Evolutionary conservation across 64 coral and sea anemone species (phyloP), one percentile per base, ranked within the genome.

Genomic region (Actinia tenebrosa): DNA sequence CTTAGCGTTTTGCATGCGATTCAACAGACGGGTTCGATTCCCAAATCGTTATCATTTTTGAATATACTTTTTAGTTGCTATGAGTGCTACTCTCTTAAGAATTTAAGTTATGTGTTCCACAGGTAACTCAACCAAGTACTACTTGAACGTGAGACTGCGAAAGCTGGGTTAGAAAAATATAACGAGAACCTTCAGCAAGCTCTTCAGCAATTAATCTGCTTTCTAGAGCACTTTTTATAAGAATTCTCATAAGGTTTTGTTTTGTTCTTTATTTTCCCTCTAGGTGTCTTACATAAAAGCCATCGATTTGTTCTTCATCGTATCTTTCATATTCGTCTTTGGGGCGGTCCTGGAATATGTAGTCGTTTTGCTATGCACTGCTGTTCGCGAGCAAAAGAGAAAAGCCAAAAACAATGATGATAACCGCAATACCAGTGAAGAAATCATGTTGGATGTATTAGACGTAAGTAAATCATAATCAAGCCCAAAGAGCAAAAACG

Each of bases 201-300:
- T 1, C 30, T 37, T 37, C 30, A 37, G 30, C 30, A 37, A 37
- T 37, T 37, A 37, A 37, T 37, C 30, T 37, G 30, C 30, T 37
- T 37, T 37, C 30, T 0, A 37, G 53, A 55, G 53, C 11, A 64
- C 17, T 16, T 16, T 22, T 22, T 2, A 66, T 8, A 64, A 9
- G 19, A 66, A 75, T 30, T 72, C 0, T 23, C 10, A 66, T 59
- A 37, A 13, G 44, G 43, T 13, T 27, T 26, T 0, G 0, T 25
- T 6, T 60, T 54, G 5, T 59, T 54, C 6, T 30, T 27, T 0
- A 3, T 80, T 62, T 18, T 45, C 20, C 45, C 25, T 72, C 1
- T 46, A 95, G 94, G 94, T 95, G 10, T 95, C 94, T 14, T 95
- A 95, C 56, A 64, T 95, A 25, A 95, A 95, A 37, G 94, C 94